Evolutionary conservation across 2,888 invertebrate genomes (phyloP), one percentile per base, ranked within the genome.

Genomic region (Aelia acuminata): DNA sequence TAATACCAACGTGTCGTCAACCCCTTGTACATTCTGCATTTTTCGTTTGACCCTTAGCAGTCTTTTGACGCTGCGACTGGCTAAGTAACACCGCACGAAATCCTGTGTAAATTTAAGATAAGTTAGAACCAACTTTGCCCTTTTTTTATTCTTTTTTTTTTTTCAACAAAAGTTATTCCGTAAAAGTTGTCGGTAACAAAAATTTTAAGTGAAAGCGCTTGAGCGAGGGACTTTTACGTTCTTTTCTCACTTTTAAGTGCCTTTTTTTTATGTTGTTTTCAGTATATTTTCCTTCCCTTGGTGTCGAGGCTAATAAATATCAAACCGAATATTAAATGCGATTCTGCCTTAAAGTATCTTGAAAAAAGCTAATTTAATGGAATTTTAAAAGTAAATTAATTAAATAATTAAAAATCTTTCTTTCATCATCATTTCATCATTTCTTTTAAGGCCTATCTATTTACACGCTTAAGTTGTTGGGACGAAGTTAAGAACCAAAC

Each of bases 221-320:
- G 63, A 70, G 57, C 13, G 57, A 57, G 57, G 63, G 63, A 70
- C 63, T 20, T 57, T n/a, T n/a, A n/a, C 26, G 57, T 22, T 57
- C 57, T 26, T 26, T 26, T 13, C 26, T 20, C 63, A 8, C 63
- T 70, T 35, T 35, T 18, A 35, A 70, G 63, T 70, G 63, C 63
- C 18, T 35, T 63, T 63, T 63, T 70, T 70, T 70, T 35, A 70
- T 70, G 18, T 20, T 70, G 18, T 35, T 18, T 20, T 20, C 35
- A 35, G 63, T 20, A 35, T 70, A 10, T 70, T 7, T 8, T 35
- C 7, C 63, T 70, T 35, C 5, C 5, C 63, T 70, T 3, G 35
- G 63, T 70, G 8, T 20, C 5, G 63, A 20, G 8, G 20, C 18
- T 70, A 4, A 70, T 70, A 70, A 70, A 70, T 35, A 70, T 70